Percentiles rank a stretch among this genome's conserved stretches.
These are phyloP conservation scores for Hydrocynus forskahlii DNA, from an alignment of 2,797 vertebrate species.

Conservation along the genomic window DNA sequence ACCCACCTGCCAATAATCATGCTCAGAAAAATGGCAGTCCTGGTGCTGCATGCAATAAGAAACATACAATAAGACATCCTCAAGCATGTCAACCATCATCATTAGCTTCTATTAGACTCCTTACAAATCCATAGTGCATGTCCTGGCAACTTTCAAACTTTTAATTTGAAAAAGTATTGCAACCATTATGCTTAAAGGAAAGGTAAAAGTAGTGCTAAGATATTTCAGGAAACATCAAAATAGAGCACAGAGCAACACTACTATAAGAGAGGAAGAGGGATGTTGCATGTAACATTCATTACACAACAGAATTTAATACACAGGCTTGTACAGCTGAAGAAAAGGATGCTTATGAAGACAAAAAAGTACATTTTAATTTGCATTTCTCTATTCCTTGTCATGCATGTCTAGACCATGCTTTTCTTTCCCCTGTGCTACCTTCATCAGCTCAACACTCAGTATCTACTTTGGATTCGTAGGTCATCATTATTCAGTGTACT, in stretches of 20 bases:
- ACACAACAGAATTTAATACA: conserved; percentile 7
- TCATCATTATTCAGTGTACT: conserved; percentile 49
- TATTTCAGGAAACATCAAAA: neutral
- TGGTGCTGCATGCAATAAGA: neutral
- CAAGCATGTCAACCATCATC: neutral
- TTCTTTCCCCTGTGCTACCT: neutral
- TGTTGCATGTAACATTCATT: conserved; percentile 14
- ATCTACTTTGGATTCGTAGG: conserved; percentile 41
- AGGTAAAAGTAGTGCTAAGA: neutral
- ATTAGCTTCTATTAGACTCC: neutral
- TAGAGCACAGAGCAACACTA: neutral
- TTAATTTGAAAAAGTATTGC: neutral
- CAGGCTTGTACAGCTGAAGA: neutral
- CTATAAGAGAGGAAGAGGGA: neutral
- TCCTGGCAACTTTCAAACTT: neutral
- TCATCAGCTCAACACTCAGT: conserved; percentile 24
- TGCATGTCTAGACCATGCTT: neutral
- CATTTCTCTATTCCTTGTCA: neutral
- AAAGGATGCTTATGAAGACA: conserved; percentile 9
- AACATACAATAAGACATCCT: neutral
- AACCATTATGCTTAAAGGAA: neutral
- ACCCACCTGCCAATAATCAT: too few species aligned
- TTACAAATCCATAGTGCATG: neutral
- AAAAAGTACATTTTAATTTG: neutral
- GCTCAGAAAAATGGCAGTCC: too few species aligned